Conservation (phyloP, 1,140 invertebrate species). For the Pantala flavescens region DNA sequence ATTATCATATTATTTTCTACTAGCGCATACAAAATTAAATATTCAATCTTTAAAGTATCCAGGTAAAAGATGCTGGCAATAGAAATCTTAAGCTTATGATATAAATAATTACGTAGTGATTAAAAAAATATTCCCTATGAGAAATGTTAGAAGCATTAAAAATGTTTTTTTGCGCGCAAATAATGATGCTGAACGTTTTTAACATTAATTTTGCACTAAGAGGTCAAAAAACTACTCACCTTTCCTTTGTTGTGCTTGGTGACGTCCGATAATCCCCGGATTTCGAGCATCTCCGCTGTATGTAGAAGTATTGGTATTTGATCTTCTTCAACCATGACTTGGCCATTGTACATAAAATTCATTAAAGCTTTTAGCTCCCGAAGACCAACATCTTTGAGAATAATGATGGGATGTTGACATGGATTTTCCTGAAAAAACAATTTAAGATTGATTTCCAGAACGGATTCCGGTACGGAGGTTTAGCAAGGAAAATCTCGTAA, state of each 20-base stretch:
- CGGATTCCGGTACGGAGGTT: no score
- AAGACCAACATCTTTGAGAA: slow-evolving; percentile 38
- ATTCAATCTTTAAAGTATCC: no score
- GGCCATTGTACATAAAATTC: slow-evolving; percentile 40
- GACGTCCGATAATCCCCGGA: slow-evolving; percentile 24
- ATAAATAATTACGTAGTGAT: no score
- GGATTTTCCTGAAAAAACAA: slow-evolving; percentile 34
- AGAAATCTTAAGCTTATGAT: no score
- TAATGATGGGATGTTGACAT: slow-evolving; percentile 40
- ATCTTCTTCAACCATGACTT: slow-evolving; percentile 31
- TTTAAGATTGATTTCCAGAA: background rate
- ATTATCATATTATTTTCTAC: no score
- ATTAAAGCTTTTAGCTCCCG: slow-evolving; percentile 37
- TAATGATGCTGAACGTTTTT: no score
- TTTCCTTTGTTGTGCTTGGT: slow-evolving; percentile 18
- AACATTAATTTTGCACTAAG: no score
- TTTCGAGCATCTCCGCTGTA: slow-evolving; percentile 25
- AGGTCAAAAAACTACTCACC: background rate
- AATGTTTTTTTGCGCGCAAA: no score
- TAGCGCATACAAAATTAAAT: no score
- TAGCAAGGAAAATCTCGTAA: background rate
- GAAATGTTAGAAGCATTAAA: no score
- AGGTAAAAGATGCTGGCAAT: no score
- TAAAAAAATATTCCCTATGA: no score
- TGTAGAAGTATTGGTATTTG: slow-evolving; percentile 22